Conservation (phyloP, 2,888 invertebrate genomes). For the Venusia cambrica region DNA sequence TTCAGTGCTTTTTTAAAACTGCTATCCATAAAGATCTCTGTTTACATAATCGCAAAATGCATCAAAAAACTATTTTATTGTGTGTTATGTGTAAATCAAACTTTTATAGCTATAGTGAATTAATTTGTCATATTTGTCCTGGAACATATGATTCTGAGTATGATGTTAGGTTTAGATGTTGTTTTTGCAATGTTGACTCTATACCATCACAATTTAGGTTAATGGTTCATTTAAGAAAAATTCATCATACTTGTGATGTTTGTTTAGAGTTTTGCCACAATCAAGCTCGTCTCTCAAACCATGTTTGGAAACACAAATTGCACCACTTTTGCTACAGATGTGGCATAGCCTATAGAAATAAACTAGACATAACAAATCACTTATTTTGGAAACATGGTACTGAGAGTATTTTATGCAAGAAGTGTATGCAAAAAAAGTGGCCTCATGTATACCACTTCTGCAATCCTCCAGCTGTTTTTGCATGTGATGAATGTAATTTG, state of each 20-base stretch:
- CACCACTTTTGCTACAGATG: slow-evolving; percentile 93
- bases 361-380: slow-evolving; percentile 93
- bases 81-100: slow-evolving; percentile 94
- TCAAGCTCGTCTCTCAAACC: slow-evolving; percentile 90
- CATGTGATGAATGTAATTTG: slow-evolving; percentile 90
- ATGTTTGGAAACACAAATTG: slow-evolving; percentile 95
- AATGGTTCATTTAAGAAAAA: slow-evolving; percentile 93
- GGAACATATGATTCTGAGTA: slow-evolving; percentile 85
- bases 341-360: slow-evolving; percentile 93
- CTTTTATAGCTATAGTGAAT: slow-evolving; percentile 93
- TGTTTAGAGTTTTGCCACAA: slow-evolving; percentile 91
- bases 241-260: slow-evolving; percentile 92
- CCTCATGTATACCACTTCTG: slow-evolving; percentile 96
- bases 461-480: slow-evolving; percentile 88
- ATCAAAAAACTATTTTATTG: slow-evolving; percentile 89
- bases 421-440: slow-evolving; percentile 94
- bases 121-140: slow-evolving; percentile 92
- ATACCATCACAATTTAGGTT: slow-evolving; percentile 93
- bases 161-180: slow-evolving; percentile 89
- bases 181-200: slow-evolving; percentile 88
- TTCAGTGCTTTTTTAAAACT: slow-evolving; percentile 90
- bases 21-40: slow-evolving; percentile 91
- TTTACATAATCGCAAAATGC: slow-evolving; percentile 92
- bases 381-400: slow-evolving; percentile 96
- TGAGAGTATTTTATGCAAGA: slow-evolving; percentile 91